phyloP scores from a whole-genome alignment of 2,113 vertebrate species.

The Neogale vison region DNA sequence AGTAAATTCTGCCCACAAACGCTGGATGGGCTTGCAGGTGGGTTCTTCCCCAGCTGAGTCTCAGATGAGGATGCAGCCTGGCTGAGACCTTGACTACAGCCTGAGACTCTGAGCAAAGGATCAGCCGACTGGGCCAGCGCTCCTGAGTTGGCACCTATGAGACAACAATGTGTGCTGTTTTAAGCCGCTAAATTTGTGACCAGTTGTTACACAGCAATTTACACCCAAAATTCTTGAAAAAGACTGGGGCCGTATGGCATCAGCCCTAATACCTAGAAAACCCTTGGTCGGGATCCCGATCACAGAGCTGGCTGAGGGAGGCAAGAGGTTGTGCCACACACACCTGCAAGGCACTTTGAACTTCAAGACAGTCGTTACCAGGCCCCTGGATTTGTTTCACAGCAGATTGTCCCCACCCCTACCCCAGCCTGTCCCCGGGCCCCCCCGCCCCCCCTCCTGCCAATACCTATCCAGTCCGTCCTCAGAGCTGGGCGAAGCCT shows the following conservation, averaged over 20 bases:
- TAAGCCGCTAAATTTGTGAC: neutral
- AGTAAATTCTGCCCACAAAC: neutral
- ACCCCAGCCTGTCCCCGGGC: neutral
- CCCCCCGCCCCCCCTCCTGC: accelerated
- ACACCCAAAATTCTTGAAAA: conserved; percentile 8
- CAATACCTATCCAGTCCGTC: neutral
- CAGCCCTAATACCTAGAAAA: neutral
- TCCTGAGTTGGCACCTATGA: neutral
- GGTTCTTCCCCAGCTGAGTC: neutral
- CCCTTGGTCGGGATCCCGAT: neutral
- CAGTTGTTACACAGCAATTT: neutral
- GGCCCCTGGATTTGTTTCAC: conserved; percentile 3
- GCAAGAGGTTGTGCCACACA: neutral
- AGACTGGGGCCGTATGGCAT: neutral
- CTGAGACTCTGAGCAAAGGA: neutral
- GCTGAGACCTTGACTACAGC: neutral
- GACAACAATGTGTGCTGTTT: neutral
- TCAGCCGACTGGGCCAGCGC: neutral
- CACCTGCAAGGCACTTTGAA: neutral
- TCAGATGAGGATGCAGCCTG: neutral
- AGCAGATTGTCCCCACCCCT: neutral
- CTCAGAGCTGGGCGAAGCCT: neutral
- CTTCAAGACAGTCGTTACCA: neutral
- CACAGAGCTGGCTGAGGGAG: neutral
- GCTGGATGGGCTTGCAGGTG: neutral